Conservation (phyloP, 2,888 invertebrate species). For the Cerastis leucographa region DNA sequence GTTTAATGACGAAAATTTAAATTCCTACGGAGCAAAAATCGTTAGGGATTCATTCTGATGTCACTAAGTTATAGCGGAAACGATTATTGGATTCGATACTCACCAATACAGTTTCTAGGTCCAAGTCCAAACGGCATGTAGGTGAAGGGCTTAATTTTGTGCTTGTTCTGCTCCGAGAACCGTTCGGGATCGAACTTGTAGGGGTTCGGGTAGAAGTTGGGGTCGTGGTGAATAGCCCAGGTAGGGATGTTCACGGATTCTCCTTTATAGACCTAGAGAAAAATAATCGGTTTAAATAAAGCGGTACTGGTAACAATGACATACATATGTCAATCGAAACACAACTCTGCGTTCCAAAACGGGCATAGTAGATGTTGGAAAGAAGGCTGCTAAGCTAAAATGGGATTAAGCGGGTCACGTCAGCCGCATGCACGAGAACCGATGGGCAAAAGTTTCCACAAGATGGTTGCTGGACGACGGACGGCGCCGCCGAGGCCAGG, state of each 20-base stretch:
- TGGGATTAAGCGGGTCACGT: too few species aligned
- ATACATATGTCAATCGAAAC: too few species aligned
- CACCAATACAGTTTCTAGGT: constrained; percentile 90
- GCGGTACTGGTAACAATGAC: not conserved
- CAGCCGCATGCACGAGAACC: too few species aligned
- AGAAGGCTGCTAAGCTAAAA: too few species aligned
- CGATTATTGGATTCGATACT: not conserved
- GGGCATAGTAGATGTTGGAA: too few species aligned
- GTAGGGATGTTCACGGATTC: constrained; percentile 30
- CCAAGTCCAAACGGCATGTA: constrained; percentile 90
- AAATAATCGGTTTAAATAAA: not conserved
- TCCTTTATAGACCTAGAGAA: constrained; percentile 47
- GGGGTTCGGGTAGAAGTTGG: constrained; percentile 83
- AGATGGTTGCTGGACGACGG: too few species aligned
- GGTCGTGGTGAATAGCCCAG: constrained; percentile 60
- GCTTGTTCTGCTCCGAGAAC: constrained; percentile 89
- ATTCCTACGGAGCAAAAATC: not conserved
- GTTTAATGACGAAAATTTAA: not conserved
- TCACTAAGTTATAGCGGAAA: not conserved
- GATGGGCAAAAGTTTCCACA: too few species aligned
- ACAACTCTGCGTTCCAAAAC: too few species aligned
- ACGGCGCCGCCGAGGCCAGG: too few species aligned
- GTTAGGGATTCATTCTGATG: not conserved
- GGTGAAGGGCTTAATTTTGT: constrained; percentile 70
- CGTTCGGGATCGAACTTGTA: constrained; percentile 89